These are phyloP conservation scores for Taenioides sp. DNA, from an alignment of 2,797 vertebrate species.

Conservation along the genomic window DNA sequence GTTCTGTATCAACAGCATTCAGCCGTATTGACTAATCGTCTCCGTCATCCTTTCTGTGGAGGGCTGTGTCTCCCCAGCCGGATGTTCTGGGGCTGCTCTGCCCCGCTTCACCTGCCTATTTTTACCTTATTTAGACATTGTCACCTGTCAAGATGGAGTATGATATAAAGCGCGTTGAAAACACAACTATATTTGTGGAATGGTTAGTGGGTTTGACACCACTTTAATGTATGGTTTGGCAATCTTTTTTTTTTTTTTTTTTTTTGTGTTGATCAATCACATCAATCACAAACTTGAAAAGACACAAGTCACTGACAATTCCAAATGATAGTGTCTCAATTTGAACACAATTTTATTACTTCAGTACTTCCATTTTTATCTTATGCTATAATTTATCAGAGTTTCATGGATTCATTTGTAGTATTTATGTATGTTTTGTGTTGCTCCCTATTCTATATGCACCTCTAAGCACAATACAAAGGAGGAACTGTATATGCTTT, in stretches of 20 bases:
- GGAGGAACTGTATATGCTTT: neutral
- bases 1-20: conserved; percentile 71
- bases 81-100: conserved; percentile 51
- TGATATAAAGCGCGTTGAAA: conserved; percentile 44
- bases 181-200: neutral
- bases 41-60: conserved; percentile 49
- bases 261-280: too few relatives aligned
- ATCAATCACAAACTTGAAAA: too few relatives aligned
- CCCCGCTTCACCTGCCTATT: neutral
- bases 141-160: conserved; percentile 59
- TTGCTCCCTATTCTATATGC: neutral
- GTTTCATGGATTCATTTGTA: too few relatives aligned
- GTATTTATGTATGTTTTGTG: too few relatives aligned
- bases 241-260: too few relatives aligned
- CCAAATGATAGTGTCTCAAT: too few relatives aligned
- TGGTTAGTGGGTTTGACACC: too few relatives aligned
- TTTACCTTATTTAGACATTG: conserved; percentile 42
- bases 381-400: too few relatives aligned
- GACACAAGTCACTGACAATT: too few relatives aligned
- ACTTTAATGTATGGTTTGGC: too few relatives aligned
- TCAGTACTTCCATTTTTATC: too few relatives aligned
- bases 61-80: conserved; percentile 48
- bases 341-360: too few relatives aligned
- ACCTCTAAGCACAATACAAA: neutral
- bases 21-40: conserved; percentile 74